Percentiles rank a stretch among this genome's conserved stretches.
These are phyloP conservation scores for Pelecanoides urinatrix DNA, from an alignment of 2,113 vertebrate genomes.

Conservation along the genomic window DNA sequence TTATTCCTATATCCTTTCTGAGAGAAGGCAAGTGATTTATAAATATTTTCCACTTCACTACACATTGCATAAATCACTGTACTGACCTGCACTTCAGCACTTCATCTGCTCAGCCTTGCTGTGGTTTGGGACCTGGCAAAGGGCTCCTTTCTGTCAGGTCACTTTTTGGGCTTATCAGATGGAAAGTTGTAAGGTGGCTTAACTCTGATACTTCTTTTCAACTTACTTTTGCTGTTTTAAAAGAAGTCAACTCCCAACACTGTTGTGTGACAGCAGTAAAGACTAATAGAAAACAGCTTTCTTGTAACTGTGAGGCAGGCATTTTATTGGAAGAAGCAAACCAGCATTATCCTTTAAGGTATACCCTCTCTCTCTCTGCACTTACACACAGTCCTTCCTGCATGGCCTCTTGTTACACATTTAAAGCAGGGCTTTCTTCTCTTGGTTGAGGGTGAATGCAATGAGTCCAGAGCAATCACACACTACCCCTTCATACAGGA, in stretches of 20 bases:
- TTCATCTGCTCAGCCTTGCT: background rate
- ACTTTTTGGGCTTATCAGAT: background rate
- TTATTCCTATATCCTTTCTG: background rate
- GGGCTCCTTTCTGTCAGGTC: background rate
- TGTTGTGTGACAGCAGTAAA: background rate
- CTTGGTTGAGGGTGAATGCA: background rate
- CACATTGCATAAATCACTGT: background rate
- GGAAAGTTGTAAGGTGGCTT: background rate
- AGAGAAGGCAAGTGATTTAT: slow-evolving; percentile 6
- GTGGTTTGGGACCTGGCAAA: background rate
- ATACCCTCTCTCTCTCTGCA: background rate
- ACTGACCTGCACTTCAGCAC: background rate
- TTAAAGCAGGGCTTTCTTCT: background rate
- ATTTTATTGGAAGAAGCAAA: background rate
- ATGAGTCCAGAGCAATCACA: background rate
- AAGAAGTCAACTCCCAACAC: background rate
- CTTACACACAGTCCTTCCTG: background rate
- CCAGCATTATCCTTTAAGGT: background rate
- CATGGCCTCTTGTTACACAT: background rate
- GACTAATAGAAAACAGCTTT: background rate
- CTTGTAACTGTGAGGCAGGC: background rate
- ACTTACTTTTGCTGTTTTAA: background rate
- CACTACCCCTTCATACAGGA: background rate
- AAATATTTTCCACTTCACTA: slow-evolving; percentile 29
- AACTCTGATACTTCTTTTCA: background rate